phyloP scores from a whole-genome alignment of 2,113 vertebrate genomes.

The Ophthalmotilapia sp. region DNA sequence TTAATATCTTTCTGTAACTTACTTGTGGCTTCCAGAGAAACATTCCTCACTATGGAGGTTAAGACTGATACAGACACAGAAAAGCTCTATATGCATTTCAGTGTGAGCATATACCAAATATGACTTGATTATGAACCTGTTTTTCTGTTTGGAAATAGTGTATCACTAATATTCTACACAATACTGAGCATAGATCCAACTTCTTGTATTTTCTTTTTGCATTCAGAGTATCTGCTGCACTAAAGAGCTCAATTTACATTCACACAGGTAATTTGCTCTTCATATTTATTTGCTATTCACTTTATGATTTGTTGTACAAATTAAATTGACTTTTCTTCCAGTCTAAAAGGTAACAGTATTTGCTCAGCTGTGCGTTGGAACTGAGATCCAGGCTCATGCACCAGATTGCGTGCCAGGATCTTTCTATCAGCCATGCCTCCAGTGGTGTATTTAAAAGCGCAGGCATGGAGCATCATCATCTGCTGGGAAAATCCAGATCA shows the following conservation, averaged over 20 bases:
- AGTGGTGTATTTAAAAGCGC: conserved; percentile 41
- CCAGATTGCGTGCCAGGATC: conserved; percentile 38
- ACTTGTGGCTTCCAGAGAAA: not conserved
- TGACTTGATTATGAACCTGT: not conserved
- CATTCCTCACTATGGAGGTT: not conserved
- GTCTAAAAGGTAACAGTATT: conserved; percentile 45
- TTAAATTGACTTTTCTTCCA: conserved; percentile 18
- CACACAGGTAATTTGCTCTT: not conserved
- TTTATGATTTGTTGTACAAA: conserved; percentile 28
- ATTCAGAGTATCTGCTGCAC: not conserved
- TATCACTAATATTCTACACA: not conserved
- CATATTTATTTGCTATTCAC: conserved; percentile 11
- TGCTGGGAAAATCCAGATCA: conserved; percentile 50
- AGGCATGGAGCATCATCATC: conserved; percentile 29
- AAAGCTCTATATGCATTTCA: not conserved
- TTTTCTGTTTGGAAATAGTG: not conserved
- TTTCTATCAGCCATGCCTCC: conserved; percentile 10
- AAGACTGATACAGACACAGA: not conserved
- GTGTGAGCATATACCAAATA: not conserved
- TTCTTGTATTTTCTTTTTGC: not conserved
- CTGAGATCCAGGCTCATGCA: conserved; percentile 29
- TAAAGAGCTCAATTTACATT: not conserved
- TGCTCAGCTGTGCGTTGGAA: conserved; percentile 56
- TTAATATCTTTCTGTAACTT: not conserved
- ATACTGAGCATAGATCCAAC: not conserved